These are phyloP conservation scores for Sebastes nivosus DNA, from an alignment of 2,797 vertebrate species.

Conservation along the genomic window DNA sequence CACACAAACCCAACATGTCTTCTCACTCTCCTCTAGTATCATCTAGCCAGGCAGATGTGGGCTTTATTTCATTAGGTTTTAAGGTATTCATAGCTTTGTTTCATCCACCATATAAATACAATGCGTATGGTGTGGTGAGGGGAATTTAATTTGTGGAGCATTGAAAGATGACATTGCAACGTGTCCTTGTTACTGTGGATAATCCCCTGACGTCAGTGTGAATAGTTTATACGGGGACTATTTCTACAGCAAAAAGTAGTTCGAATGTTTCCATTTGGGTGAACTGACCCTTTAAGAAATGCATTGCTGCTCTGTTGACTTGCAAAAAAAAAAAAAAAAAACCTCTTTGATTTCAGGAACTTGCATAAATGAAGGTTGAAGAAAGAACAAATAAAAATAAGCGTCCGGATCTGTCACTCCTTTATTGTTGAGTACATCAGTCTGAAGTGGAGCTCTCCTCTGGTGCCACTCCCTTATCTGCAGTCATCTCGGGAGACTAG, in stretches of 20 bases:
- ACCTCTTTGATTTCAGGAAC: background rate
- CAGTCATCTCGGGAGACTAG: constrained; percentile 49
- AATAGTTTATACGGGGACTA: background rate
- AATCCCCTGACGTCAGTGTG: background rate
- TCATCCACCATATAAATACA: background rate
- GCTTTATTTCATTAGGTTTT: background rate
- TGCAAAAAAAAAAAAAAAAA: background rate
- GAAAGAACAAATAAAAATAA: background rate
- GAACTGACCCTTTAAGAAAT: background rate
- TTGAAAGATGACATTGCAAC: background rate
- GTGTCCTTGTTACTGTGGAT: background rate
- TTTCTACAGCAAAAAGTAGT: background rate
- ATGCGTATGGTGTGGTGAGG: background rate
- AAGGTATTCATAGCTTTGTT: background rate
- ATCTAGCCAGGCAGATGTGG: background rate
- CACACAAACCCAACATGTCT: background rate
- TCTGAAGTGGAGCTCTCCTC: constrained; percentile 46
- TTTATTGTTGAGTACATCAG: constrained; percentile 23
- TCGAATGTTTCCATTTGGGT: background rate
- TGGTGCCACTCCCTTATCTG: constrained; percentile 60
- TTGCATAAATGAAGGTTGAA: background rate
- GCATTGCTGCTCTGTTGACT: background rate
- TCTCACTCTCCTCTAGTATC: background rate
- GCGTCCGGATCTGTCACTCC: no score
- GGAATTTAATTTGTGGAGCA: background rate